Base-by-base conservation (phyloP, 2,113 vertebrate species). In the Dromaius novaehollandiae region DNA sequence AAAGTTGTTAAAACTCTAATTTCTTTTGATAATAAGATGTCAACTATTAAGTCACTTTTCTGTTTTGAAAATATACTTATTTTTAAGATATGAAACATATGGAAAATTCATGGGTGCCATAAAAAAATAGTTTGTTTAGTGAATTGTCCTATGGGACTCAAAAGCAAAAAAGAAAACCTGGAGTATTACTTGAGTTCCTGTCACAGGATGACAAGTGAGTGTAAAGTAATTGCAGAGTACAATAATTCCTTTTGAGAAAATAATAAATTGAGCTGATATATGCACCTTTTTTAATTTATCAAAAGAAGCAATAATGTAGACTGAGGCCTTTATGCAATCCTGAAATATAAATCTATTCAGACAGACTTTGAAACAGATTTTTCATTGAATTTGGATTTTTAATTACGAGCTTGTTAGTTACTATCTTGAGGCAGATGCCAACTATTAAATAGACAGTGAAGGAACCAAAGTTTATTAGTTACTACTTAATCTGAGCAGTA, bases 401-500 rank as follows among this genome's bases (percentile, higher is more conserved):
- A 93, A 89, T 95, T 96, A 68, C 12, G 26, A 84, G 15, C 68
- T 93, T 91, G 40, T 91, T 94, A 60, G 42, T 91, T 88, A 73
- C 30, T 61, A 75, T 77, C 58, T 82, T 56, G 32, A 93, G 84
- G 79, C 53, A 96, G 61, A 92, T 20, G 26, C 36, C 76, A 74
- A 86, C 51, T 95, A 85, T 86, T 95, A 97, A 96, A 61, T 28
- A 77, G 74, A 95, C 18, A 92, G 9, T 80, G 50, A 92, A 93
- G 42, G 74, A 94, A 76, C 28, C 28, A 82, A 88, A 82, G 21
- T 66, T 93, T 97, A 88, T 88, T 94, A 73, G 60, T 58, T 83
- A 82, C 82, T 96, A 88, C 51, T 97, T 96, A 94, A 92, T 86
- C 51, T 94, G 50, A 97, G n/a, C 34, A 95, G 50, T 92, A 74